A percentile compares a stretch with the other conserved stretches of the same genome.
These are phyloP conservation scores for Alosa alosa DNA, from an alignment of 2,113 vertebrate species.

Conservation along the genomic window DNA sequence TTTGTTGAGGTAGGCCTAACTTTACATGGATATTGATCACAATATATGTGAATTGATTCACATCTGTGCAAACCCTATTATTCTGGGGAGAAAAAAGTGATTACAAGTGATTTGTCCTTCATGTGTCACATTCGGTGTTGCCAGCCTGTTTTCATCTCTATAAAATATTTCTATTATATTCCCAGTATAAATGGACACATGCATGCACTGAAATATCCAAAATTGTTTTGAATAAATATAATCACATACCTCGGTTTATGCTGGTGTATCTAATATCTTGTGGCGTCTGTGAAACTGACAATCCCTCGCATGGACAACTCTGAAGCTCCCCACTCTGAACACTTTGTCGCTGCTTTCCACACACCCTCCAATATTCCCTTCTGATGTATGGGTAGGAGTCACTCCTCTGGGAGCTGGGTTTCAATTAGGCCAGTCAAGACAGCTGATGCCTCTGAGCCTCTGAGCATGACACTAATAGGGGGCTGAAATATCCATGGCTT, in stretches of 20 bases:
- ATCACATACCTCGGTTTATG: background rate
- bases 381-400: constrained; percentile 40
- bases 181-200: background rate
- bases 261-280: background rate
- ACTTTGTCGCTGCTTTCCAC: constrained; percentile 1
- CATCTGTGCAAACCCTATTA: too few relatives aligned
- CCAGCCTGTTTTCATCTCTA: background rate
- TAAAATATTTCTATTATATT: background rate
- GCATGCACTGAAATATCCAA: background rate
- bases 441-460: constrained; percentile 41
- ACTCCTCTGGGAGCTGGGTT: constrained; percentile 47
- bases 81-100: too few relatives aligned
- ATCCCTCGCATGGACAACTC: constrained; percentile 20
- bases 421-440: constrained; percentile 49
- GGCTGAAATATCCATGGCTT: background rate
- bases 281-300: background rate
- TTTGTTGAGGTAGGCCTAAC: too few relatives aligned
- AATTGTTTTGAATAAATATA: background rate
- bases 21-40: too few relatives aligned
- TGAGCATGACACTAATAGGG: background rate
- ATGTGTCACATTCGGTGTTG: too few relatives aligned
- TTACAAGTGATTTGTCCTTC: too few relatives aligned
- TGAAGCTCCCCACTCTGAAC: constrained; percentile 17
- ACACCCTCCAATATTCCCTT: constrained; percentile 3
- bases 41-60: too few relatives aligned